Evolutionary conservation across 2,888 invertebrate genomes (phyloP).

Genomic region (Caenorhabditis sp.): DNA sequence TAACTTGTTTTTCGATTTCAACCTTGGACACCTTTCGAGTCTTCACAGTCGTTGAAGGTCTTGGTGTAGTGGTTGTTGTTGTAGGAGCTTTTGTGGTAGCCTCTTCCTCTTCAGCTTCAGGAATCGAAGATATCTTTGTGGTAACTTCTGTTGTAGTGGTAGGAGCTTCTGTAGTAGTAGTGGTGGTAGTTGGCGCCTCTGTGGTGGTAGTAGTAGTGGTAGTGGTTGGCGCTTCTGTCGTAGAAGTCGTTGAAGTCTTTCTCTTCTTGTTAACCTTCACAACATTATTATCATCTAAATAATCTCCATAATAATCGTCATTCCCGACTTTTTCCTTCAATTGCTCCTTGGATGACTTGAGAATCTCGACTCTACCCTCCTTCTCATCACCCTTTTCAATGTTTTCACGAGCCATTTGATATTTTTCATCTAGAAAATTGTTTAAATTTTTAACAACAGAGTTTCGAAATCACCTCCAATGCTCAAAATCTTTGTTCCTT

Average conservation of each 20-base stretch:
- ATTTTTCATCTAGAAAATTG: conserved; percentile 21
- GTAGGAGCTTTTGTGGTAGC: neutral
- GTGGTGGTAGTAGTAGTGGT: neutral
- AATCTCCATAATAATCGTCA: conserved; percentile 45
- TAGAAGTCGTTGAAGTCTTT: conserved; percentile 20
- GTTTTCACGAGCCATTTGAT: conserved; percentile 25
- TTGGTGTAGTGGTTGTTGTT: conserved; percentile 3
- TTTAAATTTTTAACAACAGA: neutral
- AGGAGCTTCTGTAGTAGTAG: conserved; percentile 1
- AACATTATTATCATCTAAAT: conserved; percentile 44
- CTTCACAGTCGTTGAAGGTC: conserved; percentile 13
- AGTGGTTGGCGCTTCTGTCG: conserved; percentile 10
- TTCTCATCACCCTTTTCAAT: conserved; percentile 13
- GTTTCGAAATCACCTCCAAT: neutral
- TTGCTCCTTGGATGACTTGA: conserved; percentile 27
- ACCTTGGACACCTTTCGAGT: conserved; percentile 16
- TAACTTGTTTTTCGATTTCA: conserved; percentile 34
- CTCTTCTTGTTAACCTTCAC: conserved; percentile 20
- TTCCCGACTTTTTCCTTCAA: conserved; percentile 26
- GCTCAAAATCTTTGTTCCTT: neutral
- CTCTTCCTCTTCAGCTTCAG: neutral
- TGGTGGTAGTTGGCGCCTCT: conserved; percentile 4
- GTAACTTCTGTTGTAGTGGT: conserved; percentile 8
- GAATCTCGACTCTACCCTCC: conserved; percentile 25
- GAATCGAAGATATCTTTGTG: neutral